phyloP scores from a whole-genome alignment of 2,888 invertebrate genomes.

The Desoria tigrina region DNA sequence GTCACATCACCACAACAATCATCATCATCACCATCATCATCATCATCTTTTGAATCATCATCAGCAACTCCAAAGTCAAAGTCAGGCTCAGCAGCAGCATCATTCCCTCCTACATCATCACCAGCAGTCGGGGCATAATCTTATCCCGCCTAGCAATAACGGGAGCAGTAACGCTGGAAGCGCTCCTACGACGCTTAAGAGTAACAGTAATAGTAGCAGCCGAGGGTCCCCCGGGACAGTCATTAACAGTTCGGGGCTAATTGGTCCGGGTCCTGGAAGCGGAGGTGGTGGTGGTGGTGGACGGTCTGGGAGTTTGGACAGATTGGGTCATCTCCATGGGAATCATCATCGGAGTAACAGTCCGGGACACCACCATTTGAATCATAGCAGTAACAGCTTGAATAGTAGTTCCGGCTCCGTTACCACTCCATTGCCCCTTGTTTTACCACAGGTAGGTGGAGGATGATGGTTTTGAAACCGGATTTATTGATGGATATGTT shows the following conservation, averaged over 20 bases:
- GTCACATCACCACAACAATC: not conserved
- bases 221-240: conserved; percentile 18
- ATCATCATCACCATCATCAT: conserved; percentile 15
- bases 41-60: conserved; percentile 30
- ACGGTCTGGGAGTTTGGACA: conserved; percentile 7
- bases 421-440: not conserved
- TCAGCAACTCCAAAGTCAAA: not conserved
- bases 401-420: not conserved
- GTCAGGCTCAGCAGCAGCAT: conserved; percentile 5
- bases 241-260: conserved; percentile 15
- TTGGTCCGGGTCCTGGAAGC: too few relatives aligned
- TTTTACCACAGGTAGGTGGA: conserved; percentile 5
- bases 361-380: conserved; percentile 5
- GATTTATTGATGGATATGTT: too few relatives aligned
- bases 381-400: not conserved
- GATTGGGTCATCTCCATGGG: conserved; percentile 14
- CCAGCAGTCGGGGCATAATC: not conserved
- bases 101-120: conserved; percentile 5
- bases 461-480: too few relatives aligned
- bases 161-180: conserved; percentile 2
- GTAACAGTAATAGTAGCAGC: conserved; percentile 14
- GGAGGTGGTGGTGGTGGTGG: not conserved
- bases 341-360: not conserved
- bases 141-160: not conserved
- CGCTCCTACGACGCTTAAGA: conserved; percentile 20